These are phyloP conservation scores for Syngnathus scovelli DNA, from an alignment of 2,113 vertebrate species.

Conservation along the genomic window DNA sequence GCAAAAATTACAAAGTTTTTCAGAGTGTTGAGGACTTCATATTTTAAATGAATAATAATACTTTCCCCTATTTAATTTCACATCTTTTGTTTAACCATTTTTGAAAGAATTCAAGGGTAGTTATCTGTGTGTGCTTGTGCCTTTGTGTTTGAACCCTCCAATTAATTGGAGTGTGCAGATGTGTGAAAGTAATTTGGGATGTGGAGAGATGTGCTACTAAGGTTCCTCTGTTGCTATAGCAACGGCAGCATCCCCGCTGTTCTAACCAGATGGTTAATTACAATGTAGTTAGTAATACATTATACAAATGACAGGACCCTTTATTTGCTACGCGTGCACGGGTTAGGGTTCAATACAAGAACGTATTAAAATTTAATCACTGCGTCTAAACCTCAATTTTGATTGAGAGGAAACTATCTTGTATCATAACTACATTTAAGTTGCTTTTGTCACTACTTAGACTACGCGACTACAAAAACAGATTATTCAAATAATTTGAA, in stretches of 20 bases:
- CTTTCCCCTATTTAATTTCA: not conserved
- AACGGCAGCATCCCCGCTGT: conserved; percentile 33
- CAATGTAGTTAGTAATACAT: not conserved
- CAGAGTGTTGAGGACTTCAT: no score
- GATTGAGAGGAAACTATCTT: no score
- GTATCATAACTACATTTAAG: no score
- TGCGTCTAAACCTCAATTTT: not conserved
- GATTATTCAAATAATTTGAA: no score
- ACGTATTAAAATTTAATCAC: not conserved
- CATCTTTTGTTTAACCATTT: not conserved
- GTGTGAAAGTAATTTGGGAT: conserved; percentile 24
- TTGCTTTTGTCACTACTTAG: no score
- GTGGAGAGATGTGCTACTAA: conserved; percentile 34
- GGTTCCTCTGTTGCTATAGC: conserved; percentile 51
- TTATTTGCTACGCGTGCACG: not conserved
- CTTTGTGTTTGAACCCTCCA: conserved; percentile 13
- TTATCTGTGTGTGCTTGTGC: not conserved
- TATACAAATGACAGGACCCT: not conserved
- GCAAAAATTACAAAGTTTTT: no score
- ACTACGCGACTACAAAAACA: no score
- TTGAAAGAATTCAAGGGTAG: not conserved
- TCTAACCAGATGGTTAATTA: conserved; percentile 17
- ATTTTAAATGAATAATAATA: no score
- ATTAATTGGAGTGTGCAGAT: conserved; percentile 32
- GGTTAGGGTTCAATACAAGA: not conserved